Evolutionary conservation across 2,113 vertebrate species (phyloP), one percentile per base, ranked within the genome.

Genomic region (Scartelaos histophorus): DNA sequence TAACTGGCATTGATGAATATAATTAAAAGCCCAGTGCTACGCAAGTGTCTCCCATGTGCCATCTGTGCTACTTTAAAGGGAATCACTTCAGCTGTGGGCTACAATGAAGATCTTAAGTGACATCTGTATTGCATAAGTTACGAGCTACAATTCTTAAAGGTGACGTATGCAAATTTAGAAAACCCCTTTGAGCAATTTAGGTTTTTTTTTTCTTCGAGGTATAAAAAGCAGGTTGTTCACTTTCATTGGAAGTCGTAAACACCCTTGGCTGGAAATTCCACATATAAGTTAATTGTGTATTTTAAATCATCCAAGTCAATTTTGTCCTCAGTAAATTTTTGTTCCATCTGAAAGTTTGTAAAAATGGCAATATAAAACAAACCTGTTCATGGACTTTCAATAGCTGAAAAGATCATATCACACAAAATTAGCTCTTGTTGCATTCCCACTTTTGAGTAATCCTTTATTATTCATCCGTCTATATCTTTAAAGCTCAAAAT

Each of bases 1-100:
- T 75, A 67, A 66, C 35, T 70, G 49, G 16, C 62, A 21, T 5
- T 58, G 65, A 61, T 70, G 64, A 49, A 78, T 77, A 46, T 60
- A 60, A 70, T 73, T 83, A 73, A 69, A 34, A 16, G 3, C 7
- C 24, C 19, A 16, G 19, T n/a, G 21, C 7, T 21, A 53, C 51
- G 19, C 15, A n/a, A n/a, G 51, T 9, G 7, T 54, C 51, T 54
- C 51, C 51, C 19, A n/a, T 10, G 51, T 54, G 19, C 19, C 51
- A 54, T 54, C 51, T 54, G 51, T 21, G 10, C 7, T 1, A 21
- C 19, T 54, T 54, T 2, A 54, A 54, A 54, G n/a, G 19, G 19
- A 54, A n/a, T 54, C 19, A 21, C 10, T 53, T 53, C n/a, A 10
- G n/a, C 51, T 54, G 51, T n/a, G 51, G 19, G n/a, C 2, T 19